These are phyloP conservation scores for Musca domestica DNA, from an alignment of 1,140 invertebrate species.

Conservation along the genomic window DNA sequence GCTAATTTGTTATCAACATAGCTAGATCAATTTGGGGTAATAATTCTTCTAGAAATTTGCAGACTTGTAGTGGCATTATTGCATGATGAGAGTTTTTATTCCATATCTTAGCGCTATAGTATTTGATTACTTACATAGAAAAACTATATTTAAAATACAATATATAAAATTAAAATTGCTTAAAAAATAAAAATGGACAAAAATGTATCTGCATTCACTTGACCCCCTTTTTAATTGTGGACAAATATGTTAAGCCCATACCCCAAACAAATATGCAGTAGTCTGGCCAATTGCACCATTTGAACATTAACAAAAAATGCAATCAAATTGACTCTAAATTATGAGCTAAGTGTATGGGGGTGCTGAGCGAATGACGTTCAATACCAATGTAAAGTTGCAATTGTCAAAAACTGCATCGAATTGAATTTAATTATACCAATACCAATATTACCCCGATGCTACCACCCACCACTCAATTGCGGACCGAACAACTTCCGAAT, in stretches of 20 bases:
- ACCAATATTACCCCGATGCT: not conserved
- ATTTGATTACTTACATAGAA: too few species aligned
- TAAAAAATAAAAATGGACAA: too few species aligned
- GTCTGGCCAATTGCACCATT: not conserved
- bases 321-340: not conserved
- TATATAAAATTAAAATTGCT: too few species aligned
- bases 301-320: not conserved
- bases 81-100: too few species aligned
- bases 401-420: constrained; percentile 6
- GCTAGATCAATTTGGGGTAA: too few species aligned
- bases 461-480: too few species aligned
- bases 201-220: not conserved
- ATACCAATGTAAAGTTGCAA: not conserved
- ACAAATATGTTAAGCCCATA: not conserved
- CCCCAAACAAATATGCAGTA: not conserved
- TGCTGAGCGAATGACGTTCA: not conserved
- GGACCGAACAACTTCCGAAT: not conserved
- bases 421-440: constrained; percentile 19
- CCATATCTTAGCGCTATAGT: too few species aligned
- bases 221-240: not conserved
- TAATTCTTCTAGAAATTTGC: too few species aligned
- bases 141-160: too few species aligned
- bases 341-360: too few species aligned
- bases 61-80: too few species aligned
- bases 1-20: too few species aligned